A percentile compares a stretch with the other conserved stretches of the same genome.
Conservation (phyloP, 2,113 vertebrate genomes). For the Lamprotornis superbus region DNA sequence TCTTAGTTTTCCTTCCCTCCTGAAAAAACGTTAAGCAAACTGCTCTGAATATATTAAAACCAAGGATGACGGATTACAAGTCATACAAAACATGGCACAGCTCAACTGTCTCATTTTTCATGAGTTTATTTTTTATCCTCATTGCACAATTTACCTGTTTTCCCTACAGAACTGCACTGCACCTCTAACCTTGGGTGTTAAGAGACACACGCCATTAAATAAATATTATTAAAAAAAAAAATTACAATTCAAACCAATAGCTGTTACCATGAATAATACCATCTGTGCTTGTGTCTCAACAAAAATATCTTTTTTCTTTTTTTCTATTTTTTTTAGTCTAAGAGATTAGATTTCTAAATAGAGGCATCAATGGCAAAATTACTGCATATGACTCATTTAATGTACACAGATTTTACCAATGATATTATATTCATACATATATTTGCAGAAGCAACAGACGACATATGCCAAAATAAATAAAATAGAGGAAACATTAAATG, state of each 20-base stretch:
- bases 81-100: not conserved
- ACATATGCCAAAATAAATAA: not conserved
- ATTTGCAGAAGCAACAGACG: not conserved
- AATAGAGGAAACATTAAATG: not conserved
- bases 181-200: not conserved
- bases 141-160: not conserved
- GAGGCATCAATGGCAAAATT: not conserved
- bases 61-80: not conserved
- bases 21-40: not conserved
- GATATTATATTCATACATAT: not conserved
- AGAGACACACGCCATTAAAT: not conserved
- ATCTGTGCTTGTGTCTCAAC: not conserved
- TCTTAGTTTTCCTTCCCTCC: not conserved
- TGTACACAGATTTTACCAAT: not conserved
- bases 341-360: not conserved
- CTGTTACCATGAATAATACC: not conserved
- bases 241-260: not conserved
- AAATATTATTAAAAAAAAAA: not conserved
- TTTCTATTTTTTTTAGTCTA: not conserved
- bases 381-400: not conserved
- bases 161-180: not conserved
- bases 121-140: not conserved
- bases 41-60: not conserved
- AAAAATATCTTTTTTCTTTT: not conserved
- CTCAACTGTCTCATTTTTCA: conserved; percentile 6